Conservation (phyloP, 2,888 invertebrate species). For the Chesias legatella region DNA sequence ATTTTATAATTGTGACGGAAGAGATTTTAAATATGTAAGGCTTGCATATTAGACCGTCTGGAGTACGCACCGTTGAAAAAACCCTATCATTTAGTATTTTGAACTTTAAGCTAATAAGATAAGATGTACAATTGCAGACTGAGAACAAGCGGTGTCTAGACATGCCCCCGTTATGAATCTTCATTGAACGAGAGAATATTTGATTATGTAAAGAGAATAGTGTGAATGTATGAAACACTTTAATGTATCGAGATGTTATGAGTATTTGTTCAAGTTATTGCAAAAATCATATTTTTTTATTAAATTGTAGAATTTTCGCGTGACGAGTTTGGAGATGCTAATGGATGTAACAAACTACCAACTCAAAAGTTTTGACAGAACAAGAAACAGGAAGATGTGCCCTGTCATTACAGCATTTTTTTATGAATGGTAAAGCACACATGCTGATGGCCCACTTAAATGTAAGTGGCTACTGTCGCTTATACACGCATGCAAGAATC, state of each 20-base stretch:
- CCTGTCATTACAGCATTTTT: too few species aligned
- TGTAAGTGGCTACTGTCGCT: too few species aligned
- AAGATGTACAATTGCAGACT: constrained; percentile 3
- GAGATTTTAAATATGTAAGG: constrained; percentile 52
- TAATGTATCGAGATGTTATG: constrained; percentile 16
- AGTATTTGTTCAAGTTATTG: background rate
- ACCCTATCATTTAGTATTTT: background rate
- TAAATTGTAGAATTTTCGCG: too few species aligned
- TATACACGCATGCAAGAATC: too few species aligned
- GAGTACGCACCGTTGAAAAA: constrained; percentile 5
- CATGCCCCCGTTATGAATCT: constrained; percentile 46
- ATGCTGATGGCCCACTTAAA: too few species aligned
- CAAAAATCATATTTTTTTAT: too few species aligned
- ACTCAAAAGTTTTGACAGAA: too few species aligned
- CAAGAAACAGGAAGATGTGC: too few species aligned
- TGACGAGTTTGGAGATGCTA: too few species aligned
- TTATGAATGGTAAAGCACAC: too few species aligned
- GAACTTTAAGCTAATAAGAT: background rate
- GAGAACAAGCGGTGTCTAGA: constrained; percentile 46
- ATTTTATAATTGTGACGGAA: constrained; percentile 42
- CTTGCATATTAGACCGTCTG: constrained; percentile 45
- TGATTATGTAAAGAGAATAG: constrained; percentile 67
- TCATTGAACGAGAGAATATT: constrained; percentile 62
- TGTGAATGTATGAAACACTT: constrained; percentile 36
- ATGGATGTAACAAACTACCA: too few species aligned